Evolutionary conservation across 2,888 invertebrate species (phyloP).

Genomic region (Plagiodera versicolora): DNA sequence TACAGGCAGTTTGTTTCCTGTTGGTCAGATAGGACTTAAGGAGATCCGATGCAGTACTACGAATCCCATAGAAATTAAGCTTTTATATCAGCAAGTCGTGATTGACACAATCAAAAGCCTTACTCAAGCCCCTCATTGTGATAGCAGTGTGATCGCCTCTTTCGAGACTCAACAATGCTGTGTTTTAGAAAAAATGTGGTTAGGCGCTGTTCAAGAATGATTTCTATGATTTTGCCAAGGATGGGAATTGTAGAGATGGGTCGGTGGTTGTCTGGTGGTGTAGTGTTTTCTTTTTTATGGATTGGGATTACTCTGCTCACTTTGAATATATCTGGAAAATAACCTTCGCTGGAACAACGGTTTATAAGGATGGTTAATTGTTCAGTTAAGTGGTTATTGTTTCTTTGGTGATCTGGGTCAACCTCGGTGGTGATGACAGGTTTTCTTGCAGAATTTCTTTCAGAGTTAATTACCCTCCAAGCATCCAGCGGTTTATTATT

Average conservation of each 20-base stretch:
- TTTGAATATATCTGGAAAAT: background rate
- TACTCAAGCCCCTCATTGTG: background rate
- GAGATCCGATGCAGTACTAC: background rate
- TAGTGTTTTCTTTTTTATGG: background rate
- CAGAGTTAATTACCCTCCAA: constrained; percentile 9
- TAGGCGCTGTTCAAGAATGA: background rate
- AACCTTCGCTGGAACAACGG: background rate
- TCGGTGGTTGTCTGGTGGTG: background rate
- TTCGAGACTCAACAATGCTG: background rate
- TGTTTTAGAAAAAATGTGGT: constrained; percentile 1
- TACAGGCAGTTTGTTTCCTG: background rate
- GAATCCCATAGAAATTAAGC: background rate
- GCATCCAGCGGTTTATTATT: constrained; percentile 5
- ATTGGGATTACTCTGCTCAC: background rate
- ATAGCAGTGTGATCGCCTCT: background rate
- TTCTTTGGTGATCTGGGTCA: background rate
- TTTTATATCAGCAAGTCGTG: constrained; percentile 9
- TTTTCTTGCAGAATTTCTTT: background rate
- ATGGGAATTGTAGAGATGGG: background rate
- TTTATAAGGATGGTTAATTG: background rate
- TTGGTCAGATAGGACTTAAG: background rate
- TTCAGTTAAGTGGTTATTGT: background rate
- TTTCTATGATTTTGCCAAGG: too few relatives aligned
- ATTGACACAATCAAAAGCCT: background rate
- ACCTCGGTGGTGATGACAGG: constrained; percentile 1